These are phyloP conservation scores for Neodiprion virginianus DNA, from an alignment of 1,140 invertebrate species.

Conservation along the genomic window DNA sequence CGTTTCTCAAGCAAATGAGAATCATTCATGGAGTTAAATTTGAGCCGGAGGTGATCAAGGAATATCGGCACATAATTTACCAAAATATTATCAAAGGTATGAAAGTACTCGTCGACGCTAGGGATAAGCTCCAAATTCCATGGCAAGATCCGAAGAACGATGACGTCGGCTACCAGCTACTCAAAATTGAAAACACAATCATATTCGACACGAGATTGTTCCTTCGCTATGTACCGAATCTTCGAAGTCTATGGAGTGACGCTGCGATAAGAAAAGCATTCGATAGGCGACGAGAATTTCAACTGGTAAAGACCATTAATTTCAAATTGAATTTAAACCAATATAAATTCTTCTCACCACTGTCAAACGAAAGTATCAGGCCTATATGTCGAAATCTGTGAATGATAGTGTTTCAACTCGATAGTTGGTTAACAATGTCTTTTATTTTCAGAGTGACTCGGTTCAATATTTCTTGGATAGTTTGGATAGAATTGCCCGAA, in stretches of 20 bases:
- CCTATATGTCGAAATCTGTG: not conserved
- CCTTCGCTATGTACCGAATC: constrained; percentile 74
- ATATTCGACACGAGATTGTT: constrained; percentile 76
- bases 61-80: constrained; percentile 85
- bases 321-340: constrained; percentile 60
- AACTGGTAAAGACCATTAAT: constrained; percentile 81
- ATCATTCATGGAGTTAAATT: constrained; percentile 93
- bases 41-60: constrained; percentile 78
- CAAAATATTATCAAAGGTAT: constrained; percentile 89
- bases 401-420: not conserved
- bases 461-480: constrained; percentile 89
- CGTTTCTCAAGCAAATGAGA: constrained; percentile 95
- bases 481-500: constrained; percentile 77
- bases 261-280: constrained; percentile 81
- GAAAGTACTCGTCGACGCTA: constrained; percentile 89
- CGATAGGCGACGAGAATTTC: constrained; percentile 86
- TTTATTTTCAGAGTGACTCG: constrained; percentile 77
- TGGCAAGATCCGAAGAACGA: constrained; percentile 79
- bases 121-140: constrained; percentile 86
- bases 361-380: not conserved
- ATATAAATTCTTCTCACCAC: too few species aligned
- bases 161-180: constrained; percentile 69
- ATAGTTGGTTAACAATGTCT: constrained; percentile 7
- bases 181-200: constrained; percentile 71
- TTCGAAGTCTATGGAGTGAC: constrained; percentile 83